Evolutionary conservation across 2,888 invertebrate species (phyloP), one percentile per base, ranked within the genome.

Genomic region (Melangyna quadrimaculata): DNA sequence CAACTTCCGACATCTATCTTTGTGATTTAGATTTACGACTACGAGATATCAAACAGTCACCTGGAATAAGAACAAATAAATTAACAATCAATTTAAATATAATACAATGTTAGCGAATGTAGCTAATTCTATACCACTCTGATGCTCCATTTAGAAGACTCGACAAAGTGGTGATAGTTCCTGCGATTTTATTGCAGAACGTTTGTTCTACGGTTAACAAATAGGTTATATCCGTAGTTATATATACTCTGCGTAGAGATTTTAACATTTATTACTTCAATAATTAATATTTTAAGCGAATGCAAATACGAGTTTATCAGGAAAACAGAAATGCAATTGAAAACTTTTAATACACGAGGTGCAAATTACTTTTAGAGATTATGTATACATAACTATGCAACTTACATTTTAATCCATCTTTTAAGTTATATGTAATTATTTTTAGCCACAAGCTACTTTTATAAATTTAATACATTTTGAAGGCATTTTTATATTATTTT

Each of bases 191-290:
- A 19, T 88, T 32, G 78, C 88, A 88, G 87, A 87, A 43, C 73
- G 87, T 88, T 87, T 88, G 88, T 87, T 87, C 84, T 80, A 77
- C 77, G 80, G 73, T 61, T 71, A 61, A 88, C 78, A 73, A 14
- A 27, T 10, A 17, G 48, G 70, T 71, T 75, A 45, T 1, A 40
- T 12, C 48, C 74, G 75, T 67, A 75, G 71, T 75, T 83, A 83
- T 83, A 83, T 72, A 73, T 65, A 63, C 29, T 74, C 83, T 79
- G 83, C 83, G 9, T 35, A 57, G 10, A 9, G n/a, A 1, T 12
- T 32, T 8, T 6, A 12, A n/a, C n/a, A n/a, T n/a, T n/a, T n/a
- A 22, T 59, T 29, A 6, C 32, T 55, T 32, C 24, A 29, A 29
- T 29, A 29, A 29, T 8, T 29, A 8, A 8, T 27, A 12, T 5